Base-by-base conservation (phyloP, 2,113 vertebrate genomes). In the Rhinopomastus cyanomelas region DNA sequence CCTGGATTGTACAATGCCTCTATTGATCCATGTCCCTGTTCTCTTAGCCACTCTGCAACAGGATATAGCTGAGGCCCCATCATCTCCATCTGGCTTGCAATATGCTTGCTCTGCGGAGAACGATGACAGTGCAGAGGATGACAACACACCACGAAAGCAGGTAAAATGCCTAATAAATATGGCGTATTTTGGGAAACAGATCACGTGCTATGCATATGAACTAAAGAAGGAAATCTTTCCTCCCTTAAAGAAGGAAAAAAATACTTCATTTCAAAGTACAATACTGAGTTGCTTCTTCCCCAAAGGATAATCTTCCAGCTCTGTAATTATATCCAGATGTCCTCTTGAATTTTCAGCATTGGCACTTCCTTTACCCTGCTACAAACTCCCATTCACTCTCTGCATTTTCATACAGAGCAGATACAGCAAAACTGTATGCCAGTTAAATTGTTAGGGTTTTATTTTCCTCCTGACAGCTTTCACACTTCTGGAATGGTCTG, bases 91-190 rank as follows among this genome's bases (percentile, higher is more conserved):
- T 52, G 48, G 71, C 39, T 29, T 44, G 11, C 0, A 2, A 7
- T 7, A 20, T 83, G 20, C 17, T 74, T 59, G 8, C 53, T 64
- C 51, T 59, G 46, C 17, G 12, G 30, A 30, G 18, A n/a, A 60
- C 9, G 8, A 18, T 59, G 29, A 18, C 0, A 3, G 14, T 57
- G 42, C 2, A 2, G 46, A 44, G 30, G 48, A 39, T 0, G 3
- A 59, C 22, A 78, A 53, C 1, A 1, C 59, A 25, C 18, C 52
- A 13, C 26, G 27, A 32, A 5, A 19, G 8, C 32, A 56, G 67
- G 23, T 19, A 75, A 72, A 76, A 68, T 25, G 34, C 18, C 16
- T 73, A 26, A 60, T 8, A 61, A 60, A 51, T 53, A 36, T 15
- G 36, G 19, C 42, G 9, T 7, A 4, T 36, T 64, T 76, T 39